phyloP scores from a whole-genome alignment of 2,888 invertebrate species.

The Pseudolycoriella hygida region DNA sequence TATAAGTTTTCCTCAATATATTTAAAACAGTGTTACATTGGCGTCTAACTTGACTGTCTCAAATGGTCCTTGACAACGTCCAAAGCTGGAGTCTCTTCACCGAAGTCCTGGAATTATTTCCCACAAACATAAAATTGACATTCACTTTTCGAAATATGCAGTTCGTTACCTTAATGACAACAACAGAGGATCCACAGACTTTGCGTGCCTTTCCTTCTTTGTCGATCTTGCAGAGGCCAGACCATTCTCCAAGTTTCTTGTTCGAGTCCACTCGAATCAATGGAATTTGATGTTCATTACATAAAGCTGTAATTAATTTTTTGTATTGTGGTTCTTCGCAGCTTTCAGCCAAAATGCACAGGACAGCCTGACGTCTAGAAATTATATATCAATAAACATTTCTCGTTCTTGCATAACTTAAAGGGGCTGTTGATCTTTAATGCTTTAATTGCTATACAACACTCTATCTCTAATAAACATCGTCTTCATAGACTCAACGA shows the following conservation, averaged over 20 bases:
- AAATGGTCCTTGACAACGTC: slow-evolving; percentile 92
- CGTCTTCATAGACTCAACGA: too few species aligned
- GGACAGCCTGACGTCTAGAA: slow-evolving; percentile 77
- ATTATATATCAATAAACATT: slow-evolving; percentile 7
- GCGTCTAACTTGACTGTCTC: slow-evolving; percentile 52
- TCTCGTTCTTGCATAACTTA: too few species aligned
- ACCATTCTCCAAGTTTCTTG: slow-evolving; percentile 99
- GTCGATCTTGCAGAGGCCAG: slow-evolving; percentile 98
- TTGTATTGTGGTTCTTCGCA: slow-evolving; percentile 97
- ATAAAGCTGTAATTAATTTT: slow-evolving; percentile 91
- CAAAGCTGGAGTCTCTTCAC: slow-evolving; percentile 90
- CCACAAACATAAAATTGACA: neutral
- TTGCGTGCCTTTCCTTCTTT: slow-evolving; percentile 98
- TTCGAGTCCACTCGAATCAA: slow-evolving; percentile 91
- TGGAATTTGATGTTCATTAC: slow-evolving; percentile 96
- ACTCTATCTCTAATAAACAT: too few species aligned
- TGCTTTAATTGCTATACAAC: too few species aligned
- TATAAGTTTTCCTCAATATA: neutral
- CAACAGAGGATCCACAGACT: slow-evolving; percentile 95
- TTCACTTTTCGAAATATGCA: neutral
- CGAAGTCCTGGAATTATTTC: slow-evolving; percentile 65
- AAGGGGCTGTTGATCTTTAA: too few species aligned
- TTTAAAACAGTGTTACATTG: neutral
- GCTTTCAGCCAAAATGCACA: slow-evolving; percentile 94
- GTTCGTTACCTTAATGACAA: slow-evolving; percentile 67